A percentile compares a stretch with the other conserved stretches of the same genome.
Evolutionary conservation across 2,113 vertebrate species (phyloP).

Genomic region (Propithecus coquereli): DNA sequence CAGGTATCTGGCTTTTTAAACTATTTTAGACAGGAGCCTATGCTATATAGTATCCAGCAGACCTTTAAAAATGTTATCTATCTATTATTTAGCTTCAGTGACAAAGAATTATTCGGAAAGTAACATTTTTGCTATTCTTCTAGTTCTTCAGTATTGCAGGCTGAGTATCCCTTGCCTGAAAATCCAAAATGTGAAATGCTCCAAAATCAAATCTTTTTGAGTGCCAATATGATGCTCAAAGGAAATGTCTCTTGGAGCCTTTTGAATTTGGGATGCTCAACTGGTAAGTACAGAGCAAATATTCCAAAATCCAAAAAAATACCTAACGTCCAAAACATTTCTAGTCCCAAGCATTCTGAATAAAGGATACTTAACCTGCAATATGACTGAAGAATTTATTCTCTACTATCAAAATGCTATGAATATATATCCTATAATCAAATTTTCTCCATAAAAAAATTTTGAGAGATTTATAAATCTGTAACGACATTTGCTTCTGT

Average conservation of each 20-base stretch:
- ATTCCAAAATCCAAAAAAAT: neutral
- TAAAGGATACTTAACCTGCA: neutral
- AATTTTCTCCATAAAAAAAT: neutral
- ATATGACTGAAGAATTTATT: neutral
- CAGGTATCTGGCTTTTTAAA: neutral
- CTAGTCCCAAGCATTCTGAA: neutral
- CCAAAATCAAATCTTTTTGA: neutral
- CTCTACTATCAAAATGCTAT: conserved; percentile 5
- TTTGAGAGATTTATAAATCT: neutral
- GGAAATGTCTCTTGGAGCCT: neutral
- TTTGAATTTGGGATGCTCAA: neutral
- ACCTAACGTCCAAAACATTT: neutral
- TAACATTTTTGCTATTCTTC: neutral
- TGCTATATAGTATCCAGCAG: neutral
- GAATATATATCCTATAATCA: neutral
- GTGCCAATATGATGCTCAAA: neutral
- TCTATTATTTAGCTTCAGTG: neutral
- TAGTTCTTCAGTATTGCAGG: neutral
- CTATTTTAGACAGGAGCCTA: neutral
- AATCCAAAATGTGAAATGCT: neutral
- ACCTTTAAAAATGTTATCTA: neutral
- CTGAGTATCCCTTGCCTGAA: neutral
- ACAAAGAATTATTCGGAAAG: conserved; percentile 28
- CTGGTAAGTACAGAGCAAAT: neutral
- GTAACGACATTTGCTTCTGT: neutral